Evolutionary conservation across 2,888 invertebrate species (phyloP).

Genomic region (Byasa hedistus): DNA sequence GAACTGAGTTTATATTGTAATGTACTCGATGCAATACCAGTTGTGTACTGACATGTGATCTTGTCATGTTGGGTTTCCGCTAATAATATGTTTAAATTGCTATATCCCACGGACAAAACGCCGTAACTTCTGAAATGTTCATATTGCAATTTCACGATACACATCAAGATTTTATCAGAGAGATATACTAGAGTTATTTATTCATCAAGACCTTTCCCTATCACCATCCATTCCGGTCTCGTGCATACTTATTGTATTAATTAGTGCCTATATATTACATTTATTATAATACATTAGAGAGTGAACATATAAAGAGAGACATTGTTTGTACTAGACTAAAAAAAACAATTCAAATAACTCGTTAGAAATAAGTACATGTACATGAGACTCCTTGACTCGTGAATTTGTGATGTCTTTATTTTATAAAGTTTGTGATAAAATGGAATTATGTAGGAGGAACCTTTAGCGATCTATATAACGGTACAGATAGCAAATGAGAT

Average conservation of each 20-base stretch:
- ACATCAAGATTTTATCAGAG: neutral
- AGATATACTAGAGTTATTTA: constrained; percentile 59
- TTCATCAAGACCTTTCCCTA: constrained; percentile 59
- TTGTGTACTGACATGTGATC: constrained; percentile 49
- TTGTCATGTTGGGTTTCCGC: constrained; percentile 55
- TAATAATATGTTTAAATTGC: constrained; percentile 32
- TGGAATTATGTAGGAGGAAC: constrained; percentile 39
- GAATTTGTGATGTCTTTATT: constrained; percentile 72
- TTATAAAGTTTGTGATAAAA: constrained; percentile 55
- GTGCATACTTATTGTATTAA: constrained; percentile 46
- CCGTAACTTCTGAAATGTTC: neutral
- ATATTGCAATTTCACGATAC: neutral
- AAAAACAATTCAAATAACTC: constrained; percentile 48
- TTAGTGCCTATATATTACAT: constrained; percentile 59
- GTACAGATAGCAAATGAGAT: constrained; percentile 45
- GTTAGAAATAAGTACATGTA: constrained; percentile 37
- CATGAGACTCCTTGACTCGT: constrained; percentile 71
- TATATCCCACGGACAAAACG: constrained; percentile 37
- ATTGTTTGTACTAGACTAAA: constrained; percentile 75
- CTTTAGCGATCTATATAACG: constrained; percentile 31
- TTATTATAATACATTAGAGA: constrained; percentile 73
- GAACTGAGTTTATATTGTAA: constrained; percentile 17
- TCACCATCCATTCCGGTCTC: constrained; percentile 65
- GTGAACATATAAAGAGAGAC: constrained; percentile 77
- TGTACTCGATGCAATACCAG: constrained; percentile 33